These are phyloP conservation scores for Halocynthia roretzi DNA, from an alignment of 23 tunicate genomes.

Conservation along the genomic window DNA sequence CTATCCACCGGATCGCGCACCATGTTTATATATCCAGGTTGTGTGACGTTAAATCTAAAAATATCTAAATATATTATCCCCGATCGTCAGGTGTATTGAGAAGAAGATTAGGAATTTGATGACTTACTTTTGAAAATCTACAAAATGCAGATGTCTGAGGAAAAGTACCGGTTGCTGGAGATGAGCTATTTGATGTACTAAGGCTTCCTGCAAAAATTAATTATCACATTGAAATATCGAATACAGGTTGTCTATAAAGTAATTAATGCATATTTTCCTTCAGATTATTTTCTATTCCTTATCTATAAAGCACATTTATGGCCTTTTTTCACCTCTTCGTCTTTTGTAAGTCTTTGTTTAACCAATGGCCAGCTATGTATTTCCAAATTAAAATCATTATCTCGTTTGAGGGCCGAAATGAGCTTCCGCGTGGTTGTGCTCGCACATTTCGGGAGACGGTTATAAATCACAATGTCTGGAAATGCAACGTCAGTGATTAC, in stretches of 20 bases:
- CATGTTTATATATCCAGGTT: conserved; percentile 37
- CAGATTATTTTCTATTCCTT: no score
- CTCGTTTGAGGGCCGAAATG: background rate
- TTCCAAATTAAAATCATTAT: conserved; percentile 12
- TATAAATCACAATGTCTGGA: conserved; percentile 6
- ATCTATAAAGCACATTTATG: no score
- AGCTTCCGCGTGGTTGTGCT: conserved; percentile 14
- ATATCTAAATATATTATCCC: background rate
- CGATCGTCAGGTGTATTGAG: no score
- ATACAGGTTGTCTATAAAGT: no score
- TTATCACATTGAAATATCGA: background rate
- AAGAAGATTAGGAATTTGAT: background rate
- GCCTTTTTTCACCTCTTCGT: background rate
- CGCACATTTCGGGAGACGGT: conserved; percentile 24
- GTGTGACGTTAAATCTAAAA: conserved; percentile 12
- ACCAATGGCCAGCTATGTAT: conserved; percentile 23
- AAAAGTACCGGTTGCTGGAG: conserved; percentile 10
- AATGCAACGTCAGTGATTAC: background rate
- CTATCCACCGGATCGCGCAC: conserved; percentile 48
- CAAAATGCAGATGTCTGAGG: conserved; percentile 17
- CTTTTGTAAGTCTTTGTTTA: conserved; percentile 1
- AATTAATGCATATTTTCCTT: no score
- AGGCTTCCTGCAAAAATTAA: background rate
- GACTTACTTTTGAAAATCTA: conserved; percentile 14
- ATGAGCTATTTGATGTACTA: background rate